Conservation (phyloP, 2,888 invertebrate species). For the Byasa hedistus region DNA sequence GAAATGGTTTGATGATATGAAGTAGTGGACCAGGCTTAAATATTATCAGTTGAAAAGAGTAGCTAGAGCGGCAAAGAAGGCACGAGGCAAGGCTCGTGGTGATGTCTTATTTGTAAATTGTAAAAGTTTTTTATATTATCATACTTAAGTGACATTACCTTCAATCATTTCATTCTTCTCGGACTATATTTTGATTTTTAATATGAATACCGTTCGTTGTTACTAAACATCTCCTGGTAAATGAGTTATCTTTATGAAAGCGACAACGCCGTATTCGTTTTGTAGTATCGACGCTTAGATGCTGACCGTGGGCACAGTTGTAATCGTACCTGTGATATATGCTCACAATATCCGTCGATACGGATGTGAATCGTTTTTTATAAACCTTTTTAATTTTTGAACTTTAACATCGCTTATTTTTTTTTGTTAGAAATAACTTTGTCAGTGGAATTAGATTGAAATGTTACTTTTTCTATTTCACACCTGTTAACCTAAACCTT, state of each 20-base stretch:
- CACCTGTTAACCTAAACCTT: neutral
- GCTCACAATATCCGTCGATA: conserved; percentile 44
- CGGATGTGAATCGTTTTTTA: conserved; percentile 53
- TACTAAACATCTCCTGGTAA: conserved; percentile 63
- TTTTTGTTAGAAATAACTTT: conserved; percentile 62
- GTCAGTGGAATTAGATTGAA: conserved; percentile 42
- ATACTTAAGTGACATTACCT: conserved; percentile 68
- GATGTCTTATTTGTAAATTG: too few species aligned
- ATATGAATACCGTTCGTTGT: conserved; percentile 62
- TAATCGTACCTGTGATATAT: conserved; percentile 50
- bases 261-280: conserved; percentile 15
- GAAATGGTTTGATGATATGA: too few species aligned
- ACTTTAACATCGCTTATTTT: conserved; percentile 55
- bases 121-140: conserved; percentile 27
- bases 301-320: conserved; percentile 41
- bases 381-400: conserved; percentile 40
- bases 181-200: conserved; percentile 75
- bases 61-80: too few species aligned
- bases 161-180: conserved; percentile 70
- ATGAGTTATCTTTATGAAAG: conserved; percentile 42
- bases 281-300: conserved; percentile 37
- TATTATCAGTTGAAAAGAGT: too few species aligned
- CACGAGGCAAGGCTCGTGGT: too few species aligned
- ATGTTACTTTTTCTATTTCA: neutral
- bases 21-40: too few species aligned